phyloP scores from a whole-genome alignment of 2,888 invertebrate species.

The Mechanitis messenoides region DNA sequence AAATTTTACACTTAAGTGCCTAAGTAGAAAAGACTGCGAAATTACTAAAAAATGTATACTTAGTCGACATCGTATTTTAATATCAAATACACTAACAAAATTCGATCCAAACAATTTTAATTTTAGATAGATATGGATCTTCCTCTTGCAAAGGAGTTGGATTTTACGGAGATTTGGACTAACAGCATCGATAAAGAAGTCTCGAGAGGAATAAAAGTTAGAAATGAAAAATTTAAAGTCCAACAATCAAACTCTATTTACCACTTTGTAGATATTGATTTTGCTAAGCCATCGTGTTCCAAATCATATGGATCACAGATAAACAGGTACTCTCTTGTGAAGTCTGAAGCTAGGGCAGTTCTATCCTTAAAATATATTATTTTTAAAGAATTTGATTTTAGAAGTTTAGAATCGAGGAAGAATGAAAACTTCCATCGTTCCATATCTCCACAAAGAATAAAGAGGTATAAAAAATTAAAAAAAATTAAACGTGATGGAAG shows the following conservation, averaged over 20 bases:
- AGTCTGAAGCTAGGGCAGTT: not conserved
- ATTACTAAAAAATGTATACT: too few species aligned
- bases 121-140: not conserved
- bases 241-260: slow-evolving; percentile 10
- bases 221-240: slow-evolving; percentile 31
- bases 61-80: too few species aligned
- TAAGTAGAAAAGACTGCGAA: too few species aligned
- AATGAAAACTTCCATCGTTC: too few species aligned
- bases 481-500: slow-evolving; percentile 1
- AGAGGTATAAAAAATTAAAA: slow-evolving; percentile 9
- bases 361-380: not conserved
- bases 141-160: not conserved
- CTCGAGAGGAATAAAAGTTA: slow-evolving; percentile 37
- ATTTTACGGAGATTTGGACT: slow-evolving; percentile 9
- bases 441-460: not conserved
- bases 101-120: too few species aligned
- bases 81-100: too few species aligned
- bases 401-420: too few species aligned
- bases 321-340: slow-evolving; percentile 5
- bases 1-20: too few species aligned
- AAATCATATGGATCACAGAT: slow-evolving; percentile 14
- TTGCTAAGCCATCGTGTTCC: slow-evolving; percentile 25
- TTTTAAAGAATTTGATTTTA: not conserved
- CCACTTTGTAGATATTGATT: slow-evolving; percentile 29
- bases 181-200: slow-evolving; percentile 36